A percentile compares a stretch with the other conserved stretches of the same genome.
These are phyloP conservation scores for Scaptomyza hsui DNA, from an alignment of 1,140 invertebrate genomes.

Conservation along the genomic window DNA sequence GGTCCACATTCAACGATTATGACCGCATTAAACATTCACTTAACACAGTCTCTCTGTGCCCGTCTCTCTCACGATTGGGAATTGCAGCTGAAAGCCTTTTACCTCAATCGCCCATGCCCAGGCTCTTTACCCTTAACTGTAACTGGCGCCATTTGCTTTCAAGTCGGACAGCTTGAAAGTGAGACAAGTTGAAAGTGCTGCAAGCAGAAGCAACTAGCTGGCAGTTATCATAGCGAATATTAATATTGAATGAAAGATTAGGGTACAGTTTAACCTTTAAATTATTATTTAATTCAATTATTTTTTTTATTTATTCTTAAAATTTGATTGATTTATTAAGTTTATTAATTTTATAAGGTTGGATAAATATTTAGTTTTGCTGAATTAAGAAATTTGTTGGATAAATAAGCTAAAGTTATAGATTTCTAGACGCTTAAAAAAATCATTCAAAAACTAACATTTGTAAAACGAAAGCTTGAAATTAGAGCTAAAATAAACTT, in stretches of 20 bases:
- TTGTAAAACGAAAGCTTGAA: background rate
- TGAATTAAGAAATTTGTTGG: too few relatives aligned
- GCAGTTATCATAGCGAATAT: background rate
- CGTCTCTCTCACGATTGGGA: constrained; percentile 25
- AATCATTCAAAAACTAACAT: too few relatives aligned
- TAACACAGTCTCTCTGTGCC: constrained; percentile 21
- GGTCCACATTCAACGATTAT: constrained; percentile 56
- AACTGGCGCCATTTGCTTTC: background rate
- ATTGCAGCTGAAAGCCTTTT: constrained; percentile 27
- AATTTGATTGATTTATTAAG: background rate
- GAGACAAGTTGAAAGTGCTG: background rate
- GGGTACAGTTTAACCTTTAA: too few relatives aligned
- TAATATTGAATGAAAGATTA: too few relatives aligned
- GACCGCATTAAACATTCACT: constrained; percentile 50
- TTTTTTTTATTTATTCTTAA: too few relatives aligned
- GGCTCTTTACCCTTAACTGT: background rate
- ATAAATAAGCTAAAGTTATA: too few relatives aligned
- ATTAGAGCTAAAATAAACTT: too few relatives aligned
- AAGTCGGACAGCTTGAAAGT: background rate
- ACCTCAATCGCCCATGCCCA: constrained; percentile 2
- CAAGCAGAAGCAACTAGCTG: background rate
- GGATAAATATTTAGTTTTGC: too few relatives aligned
- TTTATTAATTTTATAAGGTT: too few relatives aligned
- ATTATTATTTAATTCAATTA: too few relatives aligned
- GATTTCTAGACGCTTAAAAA: too few relatives aligned